Base-by-base conservation (phyloP, 2,113 vertebrate species). In the Xiphorhynchus elegans region DNA sequence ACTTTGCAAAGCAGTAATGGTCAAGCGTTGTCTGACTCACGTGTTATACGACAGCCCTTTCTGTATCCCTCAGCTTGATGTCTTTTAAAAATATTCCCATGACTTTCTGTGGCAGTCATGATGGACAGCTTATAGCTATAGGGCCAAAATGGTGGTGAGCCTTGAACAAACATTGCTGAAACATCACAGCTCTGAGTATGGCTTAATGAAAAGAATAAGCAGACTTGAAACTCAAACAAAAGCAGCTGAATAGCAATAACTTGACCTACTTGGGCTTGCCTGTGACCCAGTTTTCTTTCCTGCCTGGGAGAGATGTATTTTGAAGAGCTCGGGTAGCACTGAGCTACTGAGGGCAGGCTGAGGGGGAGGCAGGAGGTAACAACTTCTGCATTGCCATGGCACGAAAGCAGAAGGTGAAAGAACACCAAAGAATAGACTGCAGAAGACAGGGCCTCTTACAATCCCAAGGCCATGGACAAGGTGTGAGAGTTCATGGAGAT, bases 291-390 rank as follows among this genome's bases (percentile, higher is more conserved):
- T 64, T 92, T 83, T 53, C 35, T 28, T 2, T 28, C 42, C 35
- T 69, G 72, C n/a, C 55, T 53, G 37, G 25, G 42, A 0, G 3
- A 69, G 82, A 66, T 2, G 6, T 3, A 24, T 44, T 93, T 62
- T 49, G 37, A 62, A 62, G 55, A 69, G 58, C 92, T 66, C 0
- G 0, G 25, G 39, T 4, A 52, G 28, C 0, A 1, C 58, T 29
- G 62, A 64, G 78, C 2, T 8, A 42, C 68, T 0, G 2, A 72
- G 58, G 49, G 62, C 0, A 1, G 42, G 37, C 40, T 42, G 69
- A 11, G 0, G 0, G 52, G 5, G 7, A 59, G 42, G 77, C 60
- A 84, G 68, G 24, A 77, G 84, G 28, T 2, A 37, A 3, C 74
- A 73, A 55, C 75, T 66, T 83, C 79, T 76, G 82, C 63, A 24